Conservation (phyloP, 2,888 invertebrate species). For the Lepidocyrtinus sp. region DNA sequence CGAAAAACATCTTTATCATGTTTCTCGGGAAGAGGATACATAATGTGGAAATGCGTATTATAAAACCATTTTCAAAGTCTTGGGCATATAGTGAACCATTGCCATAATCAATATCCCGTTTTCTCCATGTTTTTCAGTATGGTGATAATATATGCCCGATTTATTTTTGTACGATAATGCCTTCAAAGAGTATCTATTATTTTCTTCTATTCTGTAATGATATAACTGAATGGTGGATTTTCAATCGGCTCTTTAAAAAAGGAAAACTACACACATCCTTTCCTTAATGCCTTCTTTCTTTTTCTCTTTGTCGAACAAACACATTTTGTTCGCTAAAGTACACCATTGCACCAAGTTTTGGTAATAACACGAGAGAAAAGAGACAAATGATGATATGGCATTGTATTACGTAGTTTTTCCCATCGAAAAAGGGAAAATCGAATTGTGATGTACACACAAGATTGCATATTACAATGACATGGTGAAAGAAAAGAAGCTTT, state of each 20-base stretch:
- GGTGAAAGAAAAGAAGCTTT: not conserved
- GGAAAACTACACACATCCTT: conserved; percentile 18
- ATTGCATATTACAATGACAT: not conserved
- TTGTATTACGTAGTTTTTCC: not conserved
- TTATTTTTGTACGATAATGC: conserved; percentile 22
- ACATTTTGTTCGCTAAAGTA: conserved; percentile 24
- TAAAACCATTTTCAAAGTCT: not conserved
- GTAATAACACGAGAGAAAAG: not conserved
- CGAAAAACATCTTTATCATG: not conserved
- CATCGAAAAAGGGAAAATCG: not conserved
- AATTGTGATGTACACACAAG: not conserved
- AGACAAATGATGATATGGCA: not conserved
- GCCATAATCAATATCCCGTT: conserved; percentile 24
- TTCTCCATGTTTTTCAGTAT: conserved; percentile 6
- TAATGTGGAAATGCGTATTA: not conserved
- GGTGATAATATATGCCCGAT: conserved; percentile 30
- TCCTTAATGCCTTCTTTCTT: conserved; percentile 28
- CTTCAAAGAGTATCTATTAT: not conserved
- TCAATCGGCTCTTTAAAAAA: conserved; percentile 8
- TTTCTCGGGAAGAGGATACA: not conserved
- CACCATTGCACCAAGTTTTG: conserved; percentile 22
- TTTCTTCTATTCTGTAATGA: not conserved
- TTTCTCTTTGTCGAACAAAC: conserved; percentile 26
- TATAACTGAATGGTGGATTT: conserved; percentile 45
- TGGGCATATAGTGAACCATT: not conserved